A percentile compares a stretch with the other conserved stretches of the same genome.
Evolutionary conservation across 2,113 vertebrate species (phyloP).

Genomic region (Glareola pratincola): DNA sequence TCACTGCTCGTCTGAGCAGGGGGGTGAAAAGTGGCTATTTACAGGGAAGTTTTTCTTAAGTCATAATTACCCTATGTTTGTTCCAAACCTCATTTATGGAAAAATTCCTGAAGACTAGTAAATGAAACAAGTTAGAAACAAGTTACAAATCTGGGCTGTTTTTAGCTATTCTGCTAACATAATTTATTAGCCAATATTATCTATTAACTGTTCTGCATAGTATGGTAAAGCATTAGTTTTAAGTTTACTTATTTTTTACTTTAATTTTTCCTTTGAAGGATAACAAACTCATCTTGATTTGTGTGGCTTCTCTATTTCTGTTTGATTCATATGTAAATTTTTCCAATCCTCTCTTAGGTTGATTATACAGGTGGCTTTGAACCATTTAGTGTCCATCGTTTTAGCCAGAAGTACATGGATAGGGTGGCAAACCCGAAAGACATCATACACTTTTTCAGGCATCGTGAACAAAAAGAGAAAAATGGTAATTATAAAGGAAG

Average conservation of each 20-base stretch:
- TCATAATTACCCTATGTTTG: not conserved
- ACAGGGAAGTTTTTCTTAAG: not conserved
- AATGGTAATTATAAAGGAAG: conserved; percentile 63
- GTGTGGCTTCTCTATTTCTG: not conserved
- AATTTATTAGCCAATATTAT: not conserved
- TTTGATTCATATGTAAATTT: not conserved
- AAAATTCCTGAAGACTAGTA: not conserved
- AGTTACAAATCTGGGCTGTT: not conserved
- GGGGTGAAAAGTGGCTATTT: not conserved
- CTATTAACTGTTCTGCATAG: not conserved
- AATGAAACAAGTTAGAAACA: not conserved
- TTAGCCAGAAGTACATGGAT: conserved; percentile 95
- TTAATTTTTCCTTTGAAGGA: not conserved
- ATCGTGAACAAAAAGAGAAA: conserved; percentile 83
- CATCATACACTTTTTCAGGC: conserved; percentile 89
- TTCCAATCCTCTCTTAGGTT: conserved; percentile 75
- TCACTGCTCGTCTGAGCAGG: not conserved
- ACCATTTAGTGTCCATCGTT: conserved; percentile 86
- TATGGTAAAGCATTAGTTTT: not conserved
- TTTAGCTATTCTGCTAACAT: not conserved
- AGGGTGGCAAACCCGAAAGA: conserved; percentile 95
- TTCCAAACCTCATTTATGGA: not conserved
- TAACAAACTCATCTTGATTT: not conserved
- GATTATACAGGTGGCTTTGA: conserved; percentile 96
- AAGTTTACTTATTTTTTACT: not conserved